Base-by-base conservation (phyloP, 2,797 vertebrate genomes). In the Crypturellus tataupa region DNA sequence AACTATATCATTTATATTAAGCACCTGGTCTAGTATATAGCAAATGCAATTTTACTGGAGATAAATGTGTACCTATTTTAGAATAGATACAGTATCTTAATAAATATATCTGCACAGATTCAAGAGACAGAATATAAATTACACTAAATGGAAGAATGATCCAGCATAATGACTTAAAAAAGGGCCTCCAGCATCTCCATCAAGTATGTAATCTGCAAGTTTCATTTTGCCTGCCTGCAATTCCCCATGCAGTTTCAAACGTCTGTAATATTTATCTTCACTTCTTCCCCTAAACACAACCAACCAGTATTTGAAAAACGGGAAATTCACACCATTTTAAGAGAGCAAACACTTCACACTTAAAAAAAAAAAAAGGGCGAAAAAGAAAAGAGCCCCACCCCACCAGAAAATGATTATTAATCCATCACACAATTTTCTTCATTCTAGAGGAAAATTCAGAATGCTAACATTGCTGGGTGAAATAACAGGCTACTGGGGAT, bases 111-210 rank as follows among this genome's bases (percentile, higher is more conserved):
- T 63, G 23, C 12, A 84, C 20, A 85, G 11, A 69, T 82, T 83
- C 55, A 83, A 80, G 29, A 65, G 12, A 49, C 21, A 73, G 81
- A 92, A 91, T 67, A 80, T 76, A 90, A 94, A 95, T 93, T 92
- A 69, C 37, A 75, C 58, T 64, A 89, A 94, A 94, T 55, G 12
- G 46, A 88, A 94, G 33, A 94, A 89, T 71, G 35, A 82, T 77
- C 55, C 12, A 59, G 42, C 33, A 84, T 87, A 89, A 94, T 86
- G 51, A 88, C 46, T 80, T 81, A 80, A 92, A 55, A 76, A 94
- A 83, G 49, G 29, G 25, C 79, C 80, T 94, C 70, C n/a, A 95
- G 76, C 77, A 87, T 68, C 91, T 92, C 67, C 82, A 63, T 94
- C 84, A 89, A 59, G 10, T 81, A 35, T 49, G 27, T 60, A 63